Evolutionary conservation across 2,888 invertebrate species (phyloP).

Genomic region (Hoplodrina blanda): DNA sequence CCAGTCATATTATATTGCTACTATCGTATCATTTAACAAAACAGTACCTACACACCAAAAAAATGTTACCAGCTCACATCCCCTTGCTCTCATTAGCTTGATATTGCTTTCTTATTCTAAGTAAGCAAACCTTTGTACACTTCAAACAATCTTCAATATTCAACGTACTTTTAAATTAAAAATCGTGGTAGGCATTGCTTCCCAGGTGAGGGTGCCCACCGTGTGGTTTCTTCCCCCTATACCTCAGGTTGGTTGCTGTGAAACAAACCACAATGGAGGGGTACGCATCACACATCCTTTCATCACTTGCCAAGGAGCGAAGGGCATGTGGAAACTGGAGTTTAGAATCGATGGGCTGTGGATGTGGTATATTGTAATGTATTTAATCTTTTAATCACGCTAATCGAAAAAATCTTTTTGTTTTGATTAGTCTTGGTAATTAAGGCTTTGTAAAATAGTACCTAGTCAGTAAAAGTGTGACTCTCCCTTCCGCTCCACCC

Average conservation of each 20-base stretch:
- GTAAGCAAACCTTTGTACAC: slow-evolving; percentile 13
- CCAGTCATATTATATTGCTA: no score
- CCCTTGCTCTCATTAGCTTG: slow-evolving; percentile 13
- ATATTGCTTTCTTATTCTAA: slow-evolving; percentile 27
- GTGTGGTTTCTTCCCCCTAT: slow-evolving; percentile 63
- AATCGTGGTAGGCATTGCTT: slow-evolving; percentile 40
- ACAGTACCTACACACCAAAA: neutral
- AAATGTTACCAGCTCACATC: neutral
- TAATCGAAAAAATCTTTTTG: no score
- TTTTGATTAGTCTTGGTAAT: no score
- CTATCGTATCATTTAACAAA: neutral
- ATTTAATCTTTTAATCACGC: neutral
- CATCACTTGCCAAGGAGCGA: slow-evolving; percentile 84
- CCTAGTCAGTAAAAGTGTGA: no score
- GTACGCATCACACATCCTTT: slow-evolving; percentile 87
- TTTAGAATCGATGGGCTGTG: slow-evolving; percentile 51
- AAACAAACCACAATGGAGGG: slow-evolving; percentile 81
- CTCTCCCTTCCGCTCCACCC: no score
- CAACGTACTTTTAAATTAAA: slow-evolving; percentile 62
- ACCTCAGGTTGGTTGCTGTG: slow-evolving; percentile 63
- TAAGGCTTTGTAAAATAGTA: no score
- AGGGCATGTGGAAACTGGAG: slow-evolving; percentile 75
- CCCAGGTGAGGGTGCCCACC: slow-evolving; percentile 75
- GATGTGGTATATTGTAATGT: slow-evolving; percentile 68
- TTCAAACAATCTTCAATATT: slow-evolving; percentile 40